phyloP scores from a whole-genome alignment of 2,797 vertebrate species.

The Sternotherus odoratus region DNA sequence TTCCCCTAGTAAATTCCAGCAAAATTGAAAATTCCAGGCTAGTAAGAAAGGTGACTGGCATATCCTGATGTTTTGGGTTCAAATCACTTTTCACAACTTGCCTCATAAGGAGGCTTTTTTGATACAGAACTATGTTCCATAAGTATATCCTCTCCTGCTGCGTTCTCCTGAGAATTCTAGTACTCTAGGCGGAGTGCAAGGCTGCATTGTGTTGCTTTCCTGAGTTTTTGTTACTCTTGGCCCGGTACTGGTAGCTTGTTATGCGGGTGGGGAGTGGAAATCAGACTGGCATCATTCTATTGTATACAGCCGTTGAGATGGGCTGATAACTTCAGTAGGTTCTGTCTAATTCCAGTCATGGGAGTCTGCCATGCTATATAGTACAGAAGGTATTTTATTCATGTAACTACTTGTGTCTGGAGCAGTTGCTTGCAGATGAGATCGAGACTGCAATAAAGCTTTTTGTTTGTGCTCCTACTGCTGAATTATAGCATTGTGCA shows the following conservation, averaged over 20 bases:
- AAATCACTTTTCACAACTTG: neutral
- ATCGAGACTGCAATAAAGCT: neutral
- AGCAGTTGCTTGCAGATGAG: neutral
- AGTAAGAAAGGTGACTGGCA: neutral
- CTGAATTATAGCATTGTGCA: neutral
- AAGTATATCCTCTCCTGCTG: neutral
- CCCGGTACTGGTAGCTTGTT: constrained; percentile 49
- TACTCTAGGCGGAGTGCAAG: constrained; percentile 77
- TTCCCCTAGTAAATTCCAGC: neutral
- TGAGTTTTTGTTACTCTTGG: constrained; percentile 77
- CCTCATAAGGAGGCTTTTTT: neutral
- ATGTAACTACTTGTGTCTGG: neutral
- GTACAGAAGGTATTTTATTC: neutral
- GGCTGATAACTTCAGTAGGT: neutral
- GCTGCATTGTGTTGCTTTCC: constrained; percentile 81
- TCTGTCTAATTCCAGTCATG: accelerated
- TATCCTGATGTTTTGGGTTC: neutral
- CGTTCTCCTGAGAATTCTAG: constrained; percentile 63
- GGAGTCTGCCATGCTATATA: neutral
- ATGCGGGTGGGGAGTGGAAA: constrained; percentile 35
- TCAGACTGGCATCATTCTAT: neutral
- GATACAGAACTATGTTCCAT: neutral
- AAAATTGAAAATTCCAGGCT: neutral
- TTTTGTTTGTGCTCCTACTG: neutral
- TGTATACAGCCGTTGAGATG: constrained; percentile 5